These are phyloP conservation scores for Hypsibius dujardini DNA, from an alignment of 1,140 invertebrate genomes.

Conservation along the genomic window DNA sequence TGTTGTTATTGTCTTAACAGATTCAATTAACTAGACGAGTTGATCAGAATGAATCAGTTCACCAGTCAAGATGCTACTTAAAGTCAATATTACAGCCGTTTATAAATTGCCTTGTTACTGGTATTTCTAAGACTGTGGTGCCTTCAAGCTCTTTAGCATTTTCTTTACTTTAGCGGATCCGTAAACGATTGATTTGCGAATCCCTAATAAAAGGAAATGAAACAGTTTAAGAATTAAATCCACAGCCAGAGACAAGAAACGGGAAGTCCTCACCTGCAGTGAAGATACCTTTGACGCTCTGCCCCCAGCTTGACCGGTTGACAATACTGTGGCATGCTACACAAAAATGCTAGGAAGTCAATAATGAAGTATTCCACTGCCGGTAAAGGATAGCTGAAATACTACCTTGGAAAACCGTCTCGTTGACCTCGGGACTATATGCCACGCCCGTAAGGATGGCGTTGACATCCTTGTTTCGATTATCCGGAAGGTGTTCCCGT, in stretches of 20 bases:
- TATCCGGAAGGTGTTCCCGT: conserved; percentile 43
- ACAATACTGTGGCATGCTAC: conserved; percentile 34
- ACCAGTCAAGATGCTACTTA: too few relatives aligned
- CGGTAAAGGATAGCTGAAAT: too few relatives aligned
- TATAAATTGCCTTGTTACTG: too few relatives aligned
- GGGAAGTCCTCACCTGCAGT: conserved; percentile 48
- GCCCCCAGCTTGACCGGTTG: conserved; percentile 46
- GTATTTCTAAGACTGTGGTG: too few relatives aligned
- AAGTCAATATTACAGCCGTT: too few relatives aligned
- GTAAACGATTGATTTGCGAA: conserved; percentile 32
- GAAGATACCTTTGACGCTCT: conserved; percentile 68
- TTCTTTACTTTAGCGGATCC: conserved; percentile 30
- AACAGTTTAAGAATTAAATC: background rate
- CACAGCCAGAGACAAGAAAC: conserved; percentile 10
- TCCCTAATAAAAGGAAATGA: conserved; percentile 17
- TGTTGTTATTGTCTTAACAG: too few relatives aligned
- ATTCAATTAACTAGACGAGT: too few relatives aligned
- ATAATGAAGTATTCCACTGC: too few relatives aligned
- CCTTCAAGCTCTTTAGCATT: conserved; percentile 30
- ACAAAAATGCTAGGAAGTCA: background rate
- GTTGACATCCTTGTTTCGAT: conserved; percentile 50
- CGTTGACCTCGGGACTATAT: conserved; percentile 49
- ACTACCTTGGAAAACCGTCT: conserved; percentile 46
- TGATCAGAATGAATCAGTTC: too few relatives aligned
- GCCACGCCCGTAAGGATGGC: conserved; percentile 58